Conservation (phyloP, 2,797 vertebrate species). For the Salarias fasciatus region DNA sequence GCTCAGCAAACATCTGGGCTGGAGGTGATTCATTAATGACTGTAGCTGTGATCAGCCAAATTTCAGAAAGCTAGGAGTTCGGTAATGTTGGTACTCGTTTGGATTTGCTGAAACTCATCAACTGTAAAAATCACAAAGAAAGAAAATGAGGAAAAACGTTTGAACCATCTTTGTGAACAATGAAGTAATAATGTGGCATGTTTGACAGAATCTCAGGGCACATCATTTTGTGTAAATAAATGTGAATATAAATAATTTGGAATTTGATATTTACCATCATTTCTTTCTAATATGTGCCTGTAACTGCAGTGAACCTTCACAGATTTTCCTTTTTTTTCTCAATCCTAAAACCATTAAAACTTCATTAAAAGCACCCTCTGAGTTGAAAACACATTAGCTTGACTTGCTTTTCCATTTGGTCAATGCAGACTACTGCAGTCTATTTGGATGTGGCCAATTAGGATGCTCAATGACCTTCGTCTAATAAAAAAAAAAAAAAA, state of each 20-base stretch:
- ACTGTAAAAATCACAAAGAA: background rate
- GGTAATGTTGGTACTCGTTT: background rate
- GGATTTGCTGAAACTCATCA: background rate
- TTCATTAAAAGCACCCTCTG: background rate
- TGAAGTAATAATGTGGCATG: too few species aligned
- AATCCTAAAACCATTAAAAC: too few species aligned
- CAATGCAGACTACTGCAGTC: background rate
- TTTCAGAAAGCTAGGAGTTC: background rate
- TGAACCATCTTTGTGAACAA: background rate
- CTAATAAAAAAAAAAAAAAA: too few species aligned
- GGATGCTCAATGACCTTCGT: background rate
- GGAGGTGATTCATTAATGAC: background rate
- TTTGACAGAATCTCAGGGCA: too few species aligned
- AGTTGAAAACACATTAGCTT: background rate
- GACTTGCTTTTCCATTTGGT: background rate
- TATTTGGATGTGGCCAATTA: background rate
- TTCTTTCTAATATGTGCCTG: background rate
- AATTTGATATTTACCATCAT: background rate
- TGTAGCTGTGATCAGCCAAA: background rate
- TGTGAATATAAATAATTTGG: too few species aligned
- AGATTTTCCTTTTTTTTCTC: background rate
- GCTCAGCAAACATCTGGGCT: background rate
- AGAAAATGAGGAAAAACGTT: background rate
- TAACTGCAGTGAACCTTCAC: background rate
- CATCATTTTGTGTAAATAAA: too few species aligned